A percentile compares a stretch with the other conserved stretches of the same genome.
Evolutionary conservation across 2,888 invertebrate genomes (phyloP).

Genomic region (Sinotaia quadrata): DNA sequence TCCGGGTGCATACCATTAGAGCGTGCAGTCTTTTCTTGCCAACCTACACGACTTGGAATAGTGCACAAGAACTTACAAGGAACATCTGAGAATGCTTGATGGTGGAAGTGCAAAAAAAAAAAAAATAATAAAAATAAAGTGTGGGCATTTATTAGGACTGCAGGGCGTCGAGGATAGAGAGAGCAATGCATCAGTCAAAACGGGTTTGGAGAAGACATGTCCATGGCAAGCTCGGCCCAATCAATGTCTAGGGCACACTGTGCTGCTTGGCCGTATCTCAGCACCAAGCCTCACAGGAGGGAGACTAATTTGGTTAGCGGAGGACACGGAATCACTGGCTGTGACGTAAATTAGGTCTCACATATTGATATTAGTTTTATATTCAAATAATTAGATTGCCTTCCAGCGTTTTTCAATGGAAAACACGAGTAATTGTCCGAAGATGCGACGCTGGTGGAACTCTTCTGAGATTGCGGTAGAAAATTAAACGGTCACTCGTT

Average conservation of each 20-base stretch:
- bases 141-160: not conserved
- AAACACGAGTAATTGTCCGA: constrained; percentile 39
- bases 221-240: not conserved
- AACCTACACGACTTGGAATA: too few species aligned
- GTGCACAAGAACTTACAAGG: too few species aligned
- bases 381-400: constrained; percentile 39
- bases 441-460: constrained; percentile 33
- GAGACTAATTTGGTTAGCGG: constrained; percentile 35
- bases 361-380: constrained; percentile 60
- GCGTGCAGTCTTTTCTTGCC: too few species aligned
- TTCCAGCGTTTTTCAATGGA: constrained; percentile 34
- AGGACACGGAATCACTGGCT: constrained; percentile 39
- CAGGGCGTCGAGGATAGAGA: too few species aligned
- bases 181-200: too few species aligned
- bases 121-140: not conserved
- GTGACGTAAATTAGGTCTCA: constrained; percentile 46
- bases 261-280: constrained; percentile 24
- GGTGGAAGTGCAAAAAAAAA: too few species aligned
- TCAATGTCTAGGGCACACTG: not conserved
- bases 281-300: constrained; percentile 17
- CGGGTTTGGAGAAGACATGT: too few species aligned
- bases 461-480: constrained; percentile 39
- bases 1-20: too few species aligned
- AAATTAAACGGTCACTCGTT: constrained; percentile 42
- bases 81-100: too few species aligned